Percentiles rank a stretch among this genome's conserved stretches.
Conservation (phyloP, 2,888 invertebrate genomes). For the Cryptocephalus primarius region DNA sequence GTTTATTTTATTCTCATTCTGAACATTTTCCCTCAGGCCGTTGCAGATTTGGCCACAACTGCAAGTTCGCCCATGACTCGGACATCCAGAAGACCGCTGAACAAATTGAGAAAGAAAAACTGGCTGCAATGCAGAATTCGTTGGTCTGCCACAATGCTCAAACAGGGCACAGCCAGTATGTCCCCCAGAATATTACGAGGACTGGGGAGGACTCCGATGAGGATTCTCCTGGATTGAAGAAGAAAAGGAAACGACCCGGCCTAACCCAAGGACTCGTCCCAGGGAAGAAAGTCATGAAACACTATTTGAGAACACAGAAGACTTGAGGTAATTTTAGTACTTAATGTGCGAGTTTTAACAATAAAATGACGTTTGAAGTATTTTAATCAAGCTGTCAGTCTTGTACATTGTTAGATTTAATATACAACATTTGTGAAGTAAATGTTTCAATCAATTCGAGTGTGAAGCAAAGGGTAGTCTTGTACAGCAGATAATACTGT, state of each 20-base stretch:
- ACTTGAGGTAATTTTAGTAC: background rate
- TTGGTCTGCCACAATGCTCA: constrained; percentile 17
- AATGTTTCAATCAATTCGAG: no score
- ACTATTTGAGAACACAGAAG: constrained; percentile 53
- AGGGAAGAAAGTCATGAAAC: constrained; percentile 75
- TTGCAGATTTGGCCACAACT: constrained; percentile 85
- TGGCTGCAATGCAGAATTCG: constrained; percentile 29
- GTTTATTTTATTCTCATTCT: background rate
- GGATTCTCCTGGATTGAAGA: constrained; percentile 14
- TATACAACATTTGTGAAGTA: no score
- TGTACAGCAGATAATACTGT: no score
- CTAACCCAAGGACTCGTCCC: constrained; percentile 66
- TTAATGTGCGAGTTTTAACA: background rate
- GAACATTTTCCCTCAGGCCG: constrained; percentile 20
- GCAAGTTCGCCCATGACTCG: constrained; percentile 84
- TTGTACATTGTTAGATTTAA: no score
- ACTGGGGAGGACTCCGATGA: constrained; percentile 19
- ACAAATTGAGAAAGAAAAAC: constrained; percentile 47
- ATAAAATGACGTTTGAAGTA: background rate
- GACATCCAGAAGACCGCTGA: constrained; percentile 59
- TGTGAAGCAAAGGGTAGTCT: no score
- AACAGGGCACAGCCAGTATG: constrained; percentile 8
- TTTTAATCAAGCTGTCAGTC: no score
- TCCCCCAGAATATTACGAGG: constrained; percentile 26
- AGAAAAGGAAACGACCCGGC: constrained; percentile 64